Base-by-base conservation (phyloP, 2,113 vertebrate genomes). In the Hippocampus barbouri region DNA sequence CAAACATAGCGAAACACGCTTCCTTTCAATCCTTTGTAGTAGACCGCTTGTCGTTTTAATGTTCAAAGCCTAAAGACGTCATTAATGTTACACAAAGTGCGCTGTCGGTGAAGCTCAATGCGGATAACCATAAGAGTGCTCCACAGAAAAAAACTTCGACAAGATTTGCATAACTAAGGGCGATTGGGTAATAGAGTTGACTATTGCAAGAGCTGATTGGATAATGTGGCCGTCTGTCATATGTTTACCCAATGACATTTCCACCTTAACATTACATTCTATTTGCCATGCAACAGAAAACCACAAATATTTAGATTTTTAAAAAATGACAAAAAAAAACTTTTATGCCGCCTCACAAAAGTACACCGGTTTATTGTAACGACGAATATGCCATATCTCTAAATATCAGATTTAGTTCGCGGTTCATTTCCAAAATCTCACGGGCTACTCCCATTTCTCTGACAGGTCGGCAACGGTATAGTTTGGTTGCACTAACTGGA, bases 141-240 rank as follows among this genome's bases (percentile, higher is more conserved):
- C 82, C 75, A 73, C 70, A 78, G 77, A 76, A 73, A 79, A 84
- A 73, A 84, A 88, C 86, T 84, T 84, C 74, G 51, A 79, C 20
- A 27, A 21, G 47, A 83, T 91, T 89, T 87, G 80, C 84, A 86
- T 87, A 72, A 6, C 56, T 66, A 14, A 14, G 45, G 45, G 23
- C 2, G 63, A 86, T 85, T 87, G 81, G 84, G 38, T 74, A 38
- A 53, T 1, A 43, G 62, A 8, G 20, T 34, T 47, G 4, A 66
- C 70, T 75, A 72, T 25, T 81, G 57, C 47, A 63, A 18, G 27
- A 41, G 65, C 0, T 78, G 68, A 89, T 89, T 90, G 87, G 89
- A 47, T 25, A 0, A 69, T 0, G 4, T 0, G 1, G 7, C 21
- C 62, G 83, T 68, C 82, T 4, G 11, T 78, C 23, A 51, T 18